Percentiles rank a stretch among this genome's conserved stretches.
Evolutionary conservation across 2,888 invertebrate species (phyloP).

Genomic region (Fragum fragum): DNA sequence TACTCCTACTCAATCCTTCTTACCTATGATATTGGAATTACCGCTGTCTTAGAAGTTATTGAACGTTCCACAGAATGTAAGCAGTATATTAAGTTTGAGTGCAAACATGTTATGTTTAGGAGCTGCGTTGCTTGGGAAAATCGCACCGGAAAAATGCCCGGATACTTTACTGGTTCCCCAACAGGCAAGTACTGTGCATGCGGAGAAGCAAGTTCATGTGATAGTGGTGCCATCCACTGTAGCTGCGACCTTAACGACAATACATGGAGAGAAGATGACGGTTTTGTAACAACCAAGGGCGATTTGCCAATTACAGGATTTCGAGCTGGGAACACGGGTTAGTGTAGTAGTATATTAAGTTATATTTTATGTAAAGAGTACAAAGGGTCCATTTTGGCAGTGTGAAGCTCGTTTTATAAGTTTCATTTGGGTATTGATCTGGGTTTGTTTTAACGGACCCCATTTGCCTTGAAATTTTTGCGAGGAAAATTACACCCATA

Average conservation of each 20-base stretch:
- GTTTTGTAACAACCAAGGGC: neutral
- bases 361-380: too few relatives aligned
- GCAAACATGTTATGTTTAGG: neutral
- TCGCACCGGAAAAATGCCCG: neutral
- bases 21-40: neutral
- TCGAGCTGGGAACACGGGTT: slow-evolving; percentile 11
- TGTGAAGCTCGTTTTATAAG: too few relatives aligned
- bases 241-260: slow-evolving; percentile 7
- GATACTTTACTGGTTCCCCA: neutral
- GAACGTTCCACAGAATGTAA: neutral
- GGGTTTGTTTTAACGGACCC: too few relatives aligned
- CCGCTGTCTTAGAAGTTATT: neutral
- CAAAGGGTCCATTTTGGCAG: too few relatives aligned
- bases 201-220: neutral
- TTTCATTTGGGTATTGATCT: too few relatives aligned
- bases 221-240: neutral
- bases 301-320: slow-evolving; percentile 12
- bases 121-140: neutral
- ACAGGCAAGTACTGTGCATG: slow-evolving; percentile 4
- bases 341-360: too few relatives aligned
- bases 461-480: too few relatives aligned
- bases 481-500: too few relatives aligned
- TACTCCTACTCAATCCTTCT: neutral
- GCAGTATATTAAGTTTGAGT: neutral
- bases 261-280: neutral